These are phyloP conservation scores for Casuarius casuarius DNA, from an alignment of 2,113 vertebrate genomes.

Conservation along the genomic window DNA sequence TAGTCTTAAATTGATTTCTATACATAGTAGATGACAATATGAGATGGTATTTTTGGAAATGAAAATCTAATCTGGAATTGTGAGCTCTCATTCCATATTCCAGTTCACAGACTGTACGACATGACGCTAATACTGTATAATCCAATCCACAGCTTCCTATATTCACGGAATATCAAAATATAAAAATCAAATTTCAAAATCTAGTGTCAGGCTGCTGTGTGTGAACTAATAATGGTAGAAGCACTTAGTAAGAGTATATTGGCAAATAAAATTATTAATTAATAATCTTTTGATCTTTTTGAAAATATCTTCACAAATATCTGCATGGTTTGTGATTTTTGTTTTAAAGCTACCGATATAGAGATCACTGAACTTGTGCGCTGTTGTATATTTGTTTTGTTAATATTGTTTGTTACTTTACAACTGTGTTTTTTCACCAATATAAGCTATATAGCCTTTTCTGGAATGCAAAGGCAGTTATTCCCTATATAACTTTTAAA, in stretches of 20 bases:
- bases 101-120: background rate
- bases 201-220: background rate
- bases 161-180: background rate
- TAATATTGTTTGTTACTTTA: background rate
- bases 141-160: background rate
- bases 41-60: conserved; percentile 6
- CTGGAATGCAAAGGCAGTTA: background rate
- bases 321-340: background rate
- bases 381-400: background rate
- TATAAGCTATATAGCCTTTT: background rate
- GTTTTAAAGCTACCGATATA: background rate
- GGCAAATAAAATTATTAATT: background rate
- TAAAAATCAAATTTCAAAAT: background rate
- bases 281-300: background rate
- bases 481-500: background rate
- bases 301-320: background rate
- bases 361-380: background rate
- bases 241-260: background rate
- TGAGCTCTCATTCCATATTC: background rate
- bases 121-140: background rate
- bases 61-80: background rate
- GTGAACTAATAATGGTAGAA: background rate
- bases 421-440: background rate
- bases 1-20: background rate
- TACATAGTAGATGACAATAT: background rate